Evolutionary conservation across 2,113 vertebrate genomes (phyloP), one percentile per base, ranked within the genome.

Genomic region (Phaethon lepturus): DNA sequence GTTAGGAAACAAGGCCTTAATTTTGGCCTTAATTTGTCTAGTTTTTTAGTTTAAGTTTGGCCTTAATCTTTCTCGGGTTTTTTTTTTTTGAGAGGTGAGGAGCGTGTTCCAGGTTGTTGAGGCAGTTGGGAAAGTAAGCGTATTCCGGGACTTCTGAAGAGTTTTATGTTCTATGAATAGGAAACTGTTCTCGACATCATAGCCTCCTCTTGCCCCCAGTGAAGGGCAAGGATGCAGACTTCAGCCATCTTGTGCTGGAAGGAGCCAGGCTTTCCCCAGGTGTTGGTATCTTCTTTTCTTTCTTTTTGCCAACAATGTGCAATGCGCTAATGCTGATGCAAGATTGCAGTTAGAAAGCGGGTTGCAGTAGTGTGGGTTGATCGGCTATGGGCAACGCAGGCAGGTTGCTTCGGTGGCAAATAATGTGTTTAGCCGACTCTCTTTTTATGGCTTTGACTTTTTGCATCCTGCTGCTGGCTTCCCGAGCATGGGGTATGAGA

Each of bases 291-390:
- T 66, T 38, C 38, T 83, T 19, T 62, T 33, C 17, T 75, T 86
- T 71, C 4, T 15, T 87, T 75, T 75, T 79, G 13, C 31, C 58
- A 68, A 3, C 17, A 38, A 2, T 42, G 8, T 1, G 5, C 33
- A 20, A 33, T 66, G 74, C 67, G 14, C 14, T 49, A 49, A 13
- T 49, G 9, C 9, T 29, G 44, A 4, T 29, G 1, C 29, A 16
- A 59, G 38, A 40, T 2, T 55, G 5, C n/a, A 56, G 18, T 40
- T 16, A 31, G 58, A 25, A 55, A 86, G 40, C 19, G 31, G 0
- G 0, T 17, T 12, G 35, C 18, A 15, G 24, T 38, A 28, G 19
- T 0, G 0, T 42, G 38, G 42, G 13, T 14, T 69, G 38, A 20
- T 29, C 3, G 0, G 7, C 26, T 35, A 31, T 59, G 44, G 8